These are phyloP conservation scores for Drosophila limbata DNA, from an alignment of 2,888 invertebrate species.

Conservation along the genomic window DNA sequence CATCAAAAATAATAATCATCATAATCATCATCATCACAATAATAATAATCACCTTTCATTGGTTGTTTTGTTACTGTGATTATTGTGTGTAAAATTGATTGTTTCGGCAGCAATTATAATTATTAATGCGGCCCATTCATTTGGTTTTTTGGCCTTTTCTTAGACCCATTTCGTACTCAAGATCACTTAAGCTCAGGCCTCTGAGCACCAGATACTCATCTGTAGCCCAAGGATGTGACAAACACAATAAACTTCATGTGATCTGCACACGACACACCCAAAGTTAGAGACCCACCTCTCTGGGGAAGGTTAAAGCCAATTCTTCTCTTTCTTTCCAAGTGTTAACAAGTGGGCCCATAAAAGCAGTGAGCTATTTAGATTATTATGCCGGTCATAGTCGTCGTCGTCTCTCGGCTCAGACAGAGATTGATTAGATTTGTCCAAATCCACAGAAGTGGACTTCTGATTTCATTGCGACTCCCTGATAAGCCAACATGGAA, in stretches of 20 bases:
- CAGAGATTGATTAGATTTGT: conserved; percentile 32
- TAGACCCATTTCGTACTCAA: conserved; percentile 38
- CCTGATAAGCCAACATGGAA: conserved; percentile 11
- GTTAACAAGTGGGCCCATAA: conserved; percentile 6
- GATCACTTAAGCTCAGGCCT: conserved; percentile 43
- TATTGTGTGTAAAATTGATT: conserved; percentile 63
- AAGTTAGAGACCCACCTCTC: neutral
- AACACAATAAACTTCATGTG: conserved; percentile 3
- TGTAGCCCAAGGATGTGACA: conserved; percentile 41
- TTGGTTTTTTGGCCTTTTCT: conserved; percentile 45
- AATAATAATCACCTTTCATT: conserved; percentile 54
- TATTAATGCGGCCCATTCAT: conserved; percentile 48
- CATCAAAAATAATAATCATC: conserved; percentile 4
- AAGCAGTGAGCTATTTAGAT: conserved; percentile 38
- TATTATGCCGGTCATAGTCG: too few relatives aligned
- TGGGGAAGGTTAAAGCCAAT: conserved; percentile 11
- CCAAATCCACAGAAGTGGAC: conserved; percentile 24
- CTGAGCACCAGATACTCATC: conserved; percentile 34
- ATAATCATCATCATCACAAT: conserved; percentile 28
- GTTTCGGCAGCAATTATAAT: conserved; percentile 52
- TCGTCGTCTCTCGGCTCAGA: neutral
- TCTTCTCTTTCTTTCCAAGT: neutral
- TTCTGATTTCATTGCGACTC: conserved; percentile 16
- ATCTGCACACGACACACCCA: conserved; percentile 18
- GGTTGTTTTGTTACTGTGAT: conserved; percentile 33